These are phyloP conservation scores for Philantomba maxwellii DNA, from an alignment of 2,113 vertebrate species.

Conservation along the genomic window DNA sequence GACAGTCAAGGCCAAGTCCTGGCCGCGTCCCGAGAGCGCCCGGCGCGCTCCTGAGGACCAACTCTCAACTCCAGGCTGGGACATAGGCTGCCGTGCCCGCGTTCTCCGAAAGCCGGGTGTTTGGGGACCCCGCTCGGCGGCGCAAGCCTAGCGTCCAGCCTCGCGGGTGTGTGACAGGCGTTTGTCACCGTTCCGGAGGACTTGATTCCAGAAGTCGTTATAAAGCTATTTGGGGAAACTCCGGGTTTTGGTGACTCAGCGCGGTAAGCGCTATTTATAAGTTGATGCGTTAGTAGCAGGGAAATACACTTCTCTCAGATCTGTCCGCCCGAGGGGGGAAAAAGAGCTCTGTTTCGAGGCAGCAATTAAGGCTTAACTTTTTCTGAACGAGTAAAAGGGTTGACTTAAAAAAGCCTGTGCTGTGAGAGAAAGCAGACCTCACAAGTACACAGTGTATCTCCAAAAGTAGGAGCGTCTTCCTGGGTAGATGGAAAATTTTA, in stretches of 20 bases:
- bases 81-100: neutral
- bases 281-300: neutral
- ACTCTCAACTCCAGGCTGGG: neutral
- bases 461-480: neutral
- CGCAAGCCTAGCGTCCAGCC: neutral
- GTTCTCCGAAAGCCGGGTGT: neutral
- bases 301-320: neutral
- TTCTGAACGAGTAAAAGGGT: neutral
- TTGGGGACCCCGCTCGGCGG: neutral
- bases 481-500: neutral
- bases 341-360: neutral
- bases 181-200: neutral
- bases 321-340: neutral
- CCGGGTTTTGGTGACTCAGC: constrained; percentile 64
- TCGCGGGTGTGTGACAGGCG: neutral
- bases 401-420: neutral
- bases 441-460: neutral
- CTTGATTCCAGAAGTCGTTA: constrained; percentile 14
- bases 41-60: neutral
- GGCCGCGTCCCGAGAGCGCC: accelerated
- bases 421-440: neutral
- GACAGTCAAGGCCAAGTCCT: neutral
- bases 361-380: neutral
- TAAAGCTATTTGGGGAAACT: constrained; percentile 56
- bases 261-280: constrained; percentile 62